A percentile compares a stretch with the other conserved stretches of the same genome.
Conservation (phyloP, 2,888 invertebrate species). For the Drosophila paramelanica region DNA sequence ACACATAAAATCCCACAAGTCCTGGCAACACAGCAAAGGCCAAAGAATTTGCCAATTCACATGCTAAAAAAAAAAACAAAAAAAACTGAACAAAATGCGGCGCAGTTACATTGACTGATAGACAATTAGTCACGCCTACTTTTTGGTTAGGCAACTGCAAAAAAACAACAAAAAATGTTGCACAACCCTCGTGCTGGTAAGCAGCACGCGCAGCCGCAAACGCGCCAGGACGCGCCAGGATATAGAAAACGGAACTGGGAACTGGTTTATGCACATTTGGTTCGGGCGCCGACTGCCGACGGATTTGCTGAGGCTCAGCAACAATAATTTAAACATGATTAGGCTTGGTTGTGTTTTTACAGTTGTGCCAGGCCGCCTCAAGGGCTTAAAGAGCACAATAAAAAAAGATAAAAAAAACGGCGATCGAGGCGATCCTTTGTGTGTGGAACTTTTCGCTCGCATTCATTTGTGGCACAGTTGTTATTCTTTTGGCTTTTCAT, state of each 20-base stretch:
- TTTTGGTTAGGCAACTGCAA: constrained; percentile 44
- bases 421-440: constrained; percentile 47
- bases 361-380: constrained; percentile 77
- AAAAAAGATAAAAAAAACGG: constrained; percentile 48
- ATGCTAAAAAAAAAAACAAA: constrained; percentile 61
- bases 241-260: constrained; percentile 42
- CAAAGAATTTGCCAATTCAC: constrained; percentile 38
- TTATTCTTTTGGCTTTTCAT: constrained; percentile 75
- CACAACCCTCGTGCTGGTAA: constrained; percentile 39
- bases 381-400: constrained; percentile 75
- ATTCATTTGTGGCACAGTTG: constrained; percentile 39
- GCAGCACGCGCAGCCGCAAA: constrained; percentile 72
- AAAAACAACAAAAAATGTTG: constrained; percentile 15
- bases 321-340: constrained; percentile 85
- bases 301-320: constrained; percentile 58
- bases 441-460: constrained; percentile 5
- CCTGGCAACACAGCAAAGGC: constrained; percentile 25
- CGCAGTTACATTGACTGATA: constrained; percentile 79
- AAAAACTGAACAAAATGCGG: constrained; percentile 48
- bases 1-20: constrained; percentile 75
- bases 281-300: constrained; percentile 61
- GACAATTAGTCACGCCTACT: constrained; percentile 82
- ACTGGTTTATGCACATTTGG: constrained; percentile 81
- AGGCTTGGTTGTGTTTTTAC: constrained; percentile 84
- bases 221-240: constrained; percentile 17